These are phyloP conservation scores for Solea senegalensis DNA, from an alignment of 2,113 vertebrate species.

Conservation along the genomic window DNA sequence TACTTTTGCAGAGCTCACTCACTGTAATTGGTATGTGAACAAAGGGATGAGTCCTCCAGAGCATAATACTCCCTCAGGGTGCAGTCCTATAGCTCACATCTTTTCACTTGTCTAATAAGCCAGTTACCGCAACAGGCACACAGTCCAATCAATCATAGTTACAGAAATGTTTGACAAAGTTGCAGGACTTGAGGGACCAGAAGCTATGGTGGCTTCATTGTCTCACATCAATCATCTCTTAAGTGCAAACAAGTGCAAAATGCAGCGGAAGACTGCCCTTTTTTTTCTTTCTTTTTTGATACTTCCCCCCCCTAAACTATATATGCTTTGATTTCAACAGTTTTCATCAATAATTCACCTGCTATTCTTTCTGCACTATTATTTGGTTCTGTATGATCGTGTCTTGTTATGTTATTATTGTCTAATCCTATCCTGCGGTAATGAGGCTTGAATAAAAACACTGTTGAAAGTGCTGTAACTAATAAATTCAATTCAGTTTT, in stretches of 20 bases:
- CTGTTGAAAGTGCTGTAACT: too few species aligned
- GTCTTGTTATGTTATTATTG: too few species aligned
- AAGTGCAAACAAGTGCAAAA: slow-evolving; percentile 36
- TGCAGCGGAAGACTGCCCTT: slow-evolving; percentile 9
- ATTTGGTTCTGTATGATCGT: too few species aligned
- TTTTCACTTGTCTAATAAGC: slow-evolving; percentile 52
- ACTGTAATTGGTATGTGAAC: slow-evolving; percentile 60
- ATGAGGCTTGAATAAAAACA: too few species aligned
- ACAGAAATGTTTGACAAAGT: slow-evolving; percentile 53
- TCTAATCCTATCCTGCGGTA: too few species aligned
- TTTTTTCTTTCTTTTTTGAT: not conserved
- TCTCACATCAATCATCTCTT: slow-evolving; percentile 56
- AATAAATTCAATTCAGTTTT: too few species aligned
- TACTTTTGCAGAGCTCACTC: slow-evolving; percentile 27
- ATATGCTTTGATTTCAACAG: not conserved
- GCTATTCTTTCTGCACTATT: too few species aligned
- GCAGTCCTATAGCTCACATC: slow-evolving; percentile 3
- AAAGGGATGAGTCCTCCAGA: slow-evolving; percentile 55
- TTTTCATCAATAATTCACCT: too few species aligned
- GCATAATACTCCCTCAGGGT: slow-evolving; percentile 23
- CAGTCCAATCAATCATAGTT: slow-evolving; percentile 59
- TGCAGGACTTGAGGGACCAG: slow-evolving; percentile 45
- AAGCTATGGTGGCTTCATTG: not conserved
- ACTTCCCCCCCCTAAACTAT: not conserved
- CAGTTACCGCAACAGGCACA: slow-evolving; percentile 51